A percentile compares a stretch with the other conserved stretches of the same genome.
These are phyloP conservation scores for Puffinus mauretanicus DNA, from an alignment of 2,113 vertebrate genomes.

Conservation along the genomic window DNA sequence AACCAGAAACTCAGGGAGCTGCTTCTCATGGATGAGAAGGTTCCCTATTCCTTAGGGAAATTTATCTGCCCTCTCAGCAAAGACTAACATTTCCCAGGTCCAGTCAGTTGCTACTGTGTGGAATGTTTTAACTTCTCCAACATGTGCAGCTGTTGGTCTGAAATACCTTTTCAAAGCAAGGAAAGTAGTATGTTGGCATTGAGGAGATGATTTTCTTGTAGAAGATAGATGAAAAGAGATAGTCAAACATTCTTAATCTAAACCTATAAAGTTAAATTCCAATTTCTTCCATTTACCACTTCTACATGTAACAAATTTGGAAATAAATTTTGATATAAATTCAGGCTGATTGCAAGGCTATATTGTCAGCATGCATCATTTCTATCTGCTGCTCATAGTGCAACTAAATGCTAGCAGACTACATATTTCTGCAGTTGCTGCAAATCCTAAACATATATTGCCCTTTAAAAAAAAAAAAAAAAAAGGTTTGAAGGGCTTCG, in stretches of 20 bases:
- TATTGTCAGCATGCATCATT: background rate
- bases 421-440: background rate
- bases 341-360: background rate
- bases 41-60: conserved; percentile 30
- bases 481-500: background rate
- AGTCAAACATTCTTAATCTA: background rate
- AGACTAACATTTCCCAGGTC: background rate
- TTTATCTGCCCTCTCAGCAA: conserved; percentile 13
- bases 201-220: background rate
- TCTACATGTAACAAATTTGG: background rate
- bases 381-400: background rate
- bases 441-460: background rate
- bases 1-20: background rate
- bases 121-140: background rate
- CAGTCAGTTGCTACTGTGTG: background rate
- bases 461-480: background rate
- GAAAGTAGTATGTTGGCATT: background rate
- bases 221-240: background rate
- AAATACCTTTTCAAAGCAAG: background rate
- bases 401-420: conserved; percentile 3
- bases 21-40: background rate
- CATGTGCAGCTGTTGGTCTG: background rate
- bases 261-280: background rate
- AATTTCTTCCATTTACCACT: background rate
- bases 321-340: background rate